Conservation (phyloP, 2,888 invertebrate species). For the Chorisops tibialis region DNA sequence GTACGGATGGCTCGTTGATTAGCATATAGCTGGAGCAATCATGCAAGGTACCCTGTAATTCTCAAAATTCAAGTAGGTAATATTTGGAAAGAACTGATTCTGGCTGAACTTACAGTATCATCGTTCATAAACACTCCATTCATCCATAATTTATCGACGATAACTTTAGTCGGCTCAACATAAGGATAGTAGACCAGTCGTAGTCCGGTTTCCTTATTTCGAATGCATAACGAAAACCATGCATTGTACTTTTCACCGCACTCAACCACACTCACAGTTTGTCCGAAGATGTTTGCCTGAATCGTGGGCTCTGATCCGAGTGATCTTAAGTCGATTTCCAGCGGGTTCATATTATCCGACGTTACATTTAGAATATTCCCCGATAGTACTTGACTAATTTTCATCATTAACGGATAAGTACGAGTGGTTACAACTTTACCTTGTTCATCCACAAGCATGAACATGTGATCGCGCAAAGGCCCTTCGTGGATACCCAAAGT, state of each 20-base stretch:
- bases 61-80: too few relatives aligned
- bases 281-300: constrained; percentile 58
- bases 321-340: constrained; percentile 54
- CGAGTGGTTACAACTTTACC: constrained; percentile 17
- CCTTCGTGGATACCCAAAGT: constrained; percentile 12
- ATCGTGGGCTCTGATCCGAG: constrained; percentile 45
- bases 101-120: constrained; percentile 34
- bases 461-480: constrained; percentile 20
- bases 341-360: constrained; percentile 57
- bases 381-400: constrained; percentile 18
- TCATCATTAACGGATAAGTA: constrained; percentile 25
- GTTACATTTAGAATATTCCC: constrained; percentile 53
- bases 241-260: constrained; percentile 69
- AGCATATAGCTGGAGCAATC: constrained; percentile 68
- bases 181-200: constrained; percentile 62
- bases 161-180: constrained; percentile 45
- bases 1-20: constrained; percentile 64
- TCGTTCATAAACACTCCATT: constrained; percentile 38
- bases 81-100: too few relatives aligned
- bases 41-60: constrained; percentile 58
- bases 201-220: constrained; percentile 53
- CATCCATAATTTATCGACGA: constrained; percentile 39
- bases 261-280: constrained; percentile 60
- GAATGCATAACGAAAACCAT: constrained; percentile 63
- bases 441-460: constrained; percentile 26